A percentile compares a stretch with the other conserved stretches of the same genome.
These are phyloP conservation scores for Tupaia chinensis DNA, from an alignment of 2,113 vertebrate genomes.

Conservation along the genomic window DNA sequence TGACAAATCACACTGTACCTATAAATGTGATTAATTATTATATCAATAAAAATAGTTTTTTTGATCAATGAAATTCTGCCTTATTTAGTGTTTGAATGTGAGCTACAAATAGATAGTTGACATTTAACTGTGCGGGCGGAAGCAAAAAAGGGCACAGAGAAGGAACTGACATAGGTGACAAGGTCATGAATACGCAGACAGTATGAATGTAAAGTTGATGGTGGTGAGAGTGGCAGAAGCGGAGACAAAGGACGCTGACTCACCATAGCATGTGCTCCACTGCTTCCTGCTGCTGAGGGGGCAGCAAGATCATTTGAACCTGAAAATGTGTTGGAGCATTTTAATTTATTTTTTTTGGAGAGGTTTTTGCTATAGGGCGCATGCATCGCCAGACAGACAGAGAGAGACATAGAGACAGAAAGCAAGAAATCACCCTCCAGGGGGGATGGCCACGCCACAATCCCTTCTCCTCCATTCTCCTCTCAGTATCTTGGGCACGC, in stretches of 20 bases:
- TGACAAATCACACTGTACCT: too few relatives aligned
- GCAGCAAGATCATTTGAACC: neutral
- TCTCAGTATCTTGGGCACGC: too few relatives aligned
- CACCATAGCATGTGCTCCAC: neutral
- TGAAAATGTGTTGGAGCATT: neutral
- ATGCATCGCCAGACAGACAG: too few relatives aligned
- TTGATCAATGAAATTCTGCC: conserved; percentile 5
- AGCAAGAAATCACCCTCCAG: too few relatives aligned
- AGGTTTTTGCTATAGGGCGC: too few relatives aligned
- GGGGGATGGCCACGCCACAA: too few relatives aligned
- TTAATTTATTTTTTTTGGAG: neutral
- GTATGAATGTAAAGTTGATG: conserved; percentile 40
- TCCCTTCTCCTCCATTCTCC: too few relatives aligned
- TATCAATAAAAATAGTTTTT: neutral
- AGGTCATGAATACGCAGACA: conserved; percentile 20
- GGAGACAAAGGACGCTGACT: neutral
- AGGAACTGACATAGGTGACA: neutral
- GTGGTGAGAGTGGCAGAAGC: conserved; percentile 19
- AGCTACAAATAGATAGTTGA: neutral
- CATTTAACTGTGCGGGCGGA: conserved; percentile 17
- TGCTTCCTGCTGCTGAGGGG: neutral
- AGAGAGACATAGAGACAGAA: too few relatives aligned
- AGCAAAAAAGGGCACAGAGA: neutral
- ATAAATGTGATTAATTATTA: too few relatives aligned
- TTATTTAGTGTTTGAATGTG: neutral